Evolutionary conservation across 2,888 invertebrate species (phyloP).

Genomic region (Frankliniella intonsa): DNA sequence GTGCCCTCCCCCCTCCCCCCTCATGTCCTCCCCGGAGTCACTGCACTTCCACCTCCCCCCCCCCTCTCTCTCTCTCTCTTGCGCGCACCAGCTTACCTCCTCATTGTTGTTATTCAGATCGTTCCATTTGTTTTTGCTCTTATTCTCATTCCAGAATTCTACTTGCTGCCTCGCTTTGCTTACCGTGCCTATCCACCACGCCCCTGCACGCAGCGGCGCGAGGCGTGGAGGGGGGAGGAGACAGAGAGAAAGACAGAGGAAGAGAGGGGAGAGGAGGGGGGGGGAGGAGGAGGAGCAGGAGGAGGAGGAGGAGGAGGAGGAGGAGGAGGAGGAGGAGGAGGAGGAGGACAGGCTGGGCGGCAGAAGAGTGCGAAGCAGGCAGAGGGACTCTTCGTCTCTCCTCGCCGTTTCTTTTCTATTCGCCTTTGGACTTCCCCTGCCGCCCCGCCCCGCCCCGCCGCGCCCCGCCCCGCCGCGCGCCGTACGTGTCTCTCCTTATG

Average conservation of each 20-base stretch:
- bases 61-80: neutral
- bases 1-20: neutral
- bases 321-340: too few species aligned
- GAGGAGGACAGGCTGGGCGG: too few species aligned
- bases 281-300: neutral
- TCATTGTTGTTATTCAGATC: conserved; percentile 24
- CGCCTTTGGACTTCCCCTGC: too few species aligned
- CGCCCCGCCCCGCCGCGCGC: too few species aligned
- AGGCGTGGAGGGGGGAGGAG: neutral
- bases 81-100: neutral
- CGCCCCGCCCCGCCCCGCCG: too few species aligned
- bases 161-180: neutral
- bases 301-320: too few species aligned
- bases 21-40: neutral
- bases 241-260: neutral
- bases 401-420: too few species aligned
- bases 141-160: conserved; percentile 20
- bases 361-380: too few species aligned
- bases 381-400: too few species aligned
- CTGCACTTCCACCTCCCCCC: neutral
- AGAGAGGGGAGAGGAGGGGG: neutral
- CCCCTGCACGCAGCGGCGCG: neutral
- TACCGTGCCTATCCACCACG: neutral
- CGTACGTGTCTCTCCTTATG: too few species aligned
- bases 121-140: conserved; percentile 22